Evolutionary conservation across 2,888 invertebrate genomes (phyloP).

Genomic region (Eupithecia subfuscata): DNA sequence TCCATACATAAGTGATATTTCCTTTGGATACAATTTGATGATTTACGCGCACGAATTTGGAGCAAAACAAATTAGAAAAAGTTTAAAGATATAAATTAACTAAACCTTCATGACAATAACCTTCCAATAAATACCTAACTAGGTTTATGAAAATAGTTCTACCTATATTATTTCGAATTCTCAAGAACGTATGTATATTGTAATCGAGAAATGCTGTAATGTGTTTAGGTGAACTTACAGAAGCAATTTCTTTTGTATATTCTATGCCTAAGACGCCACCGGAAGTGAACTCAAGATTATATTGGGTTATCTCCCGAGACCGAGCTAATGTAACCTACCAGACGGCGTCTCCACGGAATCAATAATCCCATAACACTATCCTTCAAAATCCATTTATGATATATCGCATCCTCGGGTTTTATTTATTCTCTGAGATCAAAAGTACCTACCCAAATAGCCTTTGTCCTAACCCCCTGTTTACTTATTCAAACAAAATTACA

Average conservation of each 20-base stretch:
- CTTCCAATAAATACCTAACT: too few species aligned
- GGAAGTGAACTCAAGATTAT: conserved; percentile 46
- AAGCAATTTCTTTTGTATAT: neutral
- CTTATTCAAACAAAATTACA: conserved; percentile 85
- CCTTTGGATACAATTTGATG: neutral
- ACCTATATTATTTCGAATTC: too few species aligned
- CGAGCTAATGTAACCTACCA: conserved; percentile 56
- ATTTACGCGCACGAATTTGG: neutral
- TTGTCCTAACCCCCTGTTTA: conserved; percentile 81
- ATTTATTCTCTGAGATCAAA: conserved; percentile 80
- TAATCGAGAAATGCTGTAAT: neutral
- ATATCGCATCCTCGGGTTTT: conserved; percentile 74
- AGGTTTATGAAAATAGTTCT: too few species aligned
- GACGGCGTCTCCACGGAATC: conserved; percentile 62
- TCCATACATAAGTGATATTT: neutral
- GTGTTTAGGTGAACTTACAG: neutral
- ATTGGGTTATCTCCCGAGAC: conserved; percentile 60
- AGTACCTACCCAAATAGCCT: conserved; percentile 78
- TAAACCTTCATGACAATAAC: too few species aligned
- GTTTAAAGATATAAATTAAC: too few species aligned
- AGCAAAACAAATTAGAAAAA: too few species aligned
- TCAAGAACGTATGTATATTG: too few species aligned
- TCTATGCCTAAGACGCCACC: conserved; percentile 21
- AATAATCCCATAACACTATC: conserved; percentile 72
- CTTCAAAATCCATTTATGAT: conserved; percentile 78